These are phyloP conservation scores for Pseudoatta argentina DNA, from an alignment of 1,140 invertebrate genomes.

Conservation along the genomic window DNA sequence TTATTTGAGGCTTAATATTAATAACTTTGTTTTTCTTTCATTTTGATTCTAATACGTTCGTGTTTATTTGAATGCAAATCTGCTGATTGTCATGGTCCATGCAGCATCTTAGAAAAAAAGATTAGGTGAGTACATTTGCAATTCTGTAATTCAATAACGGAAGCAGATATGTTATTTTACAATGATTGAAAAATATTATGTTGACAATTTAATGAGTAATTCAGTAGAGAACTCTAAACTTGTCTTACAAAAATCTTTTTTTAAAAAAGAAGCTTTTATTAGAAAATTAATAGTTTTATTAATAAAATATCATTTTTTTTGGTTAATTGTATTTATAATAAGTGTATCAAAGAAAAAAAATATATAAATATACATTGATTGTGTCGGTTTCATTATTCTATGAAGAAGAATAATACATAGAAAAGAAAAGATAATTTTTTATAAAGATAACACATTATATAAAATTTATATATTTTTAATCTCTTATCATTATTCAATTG, in stretches of 20 bases:
- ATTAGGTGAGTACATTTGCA: slow-evolving; percentile 89
- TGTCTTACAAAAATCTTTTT: background rate
- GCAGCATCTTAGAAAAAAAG: slow-evolving; percentile 92
- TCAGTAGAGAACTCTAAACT: background rate
- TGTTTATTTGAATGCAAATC: slow-evolving; percentile 73
- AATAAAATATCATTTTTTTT: background rate
- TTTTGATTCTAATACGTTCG: slow-evolving; percentile 72
- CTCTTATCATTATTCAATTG: too few relatives aligned
- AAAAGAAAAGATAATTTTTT: background rate
- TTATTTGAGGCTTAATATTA: slow-evolving; percentile 51
- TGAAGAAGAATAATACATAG: background rate
- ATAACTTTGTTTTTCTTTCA: slow-evolving; percentile 52
- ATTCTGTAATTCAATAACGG: slow-evolving; percentile 53
- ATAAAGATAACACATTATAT: background rate
- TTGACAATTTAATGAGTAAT: slow-evolving; percentile 43
- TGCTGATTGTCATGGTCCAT: slow-evolving; percentile 61
- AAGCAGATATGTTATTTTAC: slow-evolving; percentile 32
- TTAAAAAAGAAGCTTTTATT: background rate
- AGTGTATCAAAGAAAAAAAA: background rate
- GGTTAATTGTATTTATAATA: background rate
- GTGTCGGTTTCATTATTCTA: background rate
- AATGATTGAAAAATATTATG: slow-evolving; percentile 40
- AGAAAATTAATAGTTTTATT: background rate
- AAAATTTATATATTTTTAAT: background rate
- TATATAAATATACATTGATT: background rate